Evolutionary conservation across 2,888 invertebrate genomes (phyloP), one percentile per base, ranked within the genome.

Genomic region (Shargacucullia verbasci): DNA sequence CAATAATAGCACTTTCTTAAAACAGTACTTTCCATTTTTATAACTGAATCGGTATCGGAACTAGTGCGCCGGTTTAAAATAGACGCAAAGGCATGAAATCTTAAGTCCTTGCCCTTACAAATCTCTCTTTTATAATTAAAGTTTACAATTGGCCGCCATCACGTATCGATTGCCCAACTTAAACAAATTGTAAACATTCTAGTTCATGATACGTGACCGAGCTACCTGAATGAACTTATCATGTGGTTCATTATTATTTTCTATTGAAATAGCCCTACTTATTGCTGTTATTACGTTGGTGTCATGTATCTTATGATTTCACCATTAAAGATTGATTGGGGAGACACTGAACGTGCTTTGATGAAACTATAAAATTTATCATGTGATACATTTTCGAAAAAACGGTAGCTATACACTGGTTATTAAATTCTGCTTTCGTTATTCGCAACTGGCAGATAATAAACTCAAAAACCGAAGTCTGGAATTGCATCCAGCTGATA

Each of bases 61-160:
- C 20, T 20, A 20, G 20, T 20, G 20, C 20, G 20, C 20, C 20
- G 4, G 20, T 3, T 2, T 4, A 20, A 3, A 20, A 13, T 13
- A 9, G 7, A 29, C 35, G n/a, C n/a, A 1, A 39, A 47, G 27
- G 9, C 47, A 65, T 27, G 57, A 15, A 44, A 63, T 7, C 27
- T n/a, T 4, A 14, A 60, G 44, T 49, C 52, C 63, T 59, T 54
- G 65, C 65, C 67, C 63, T 53, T 53, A 47, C 50, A n/a, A 43
- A 59, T 60, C 50, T 70, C 69, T 54, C 59, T 73, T 69, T 71
- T 59, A 38, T 46, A 55, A 69, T 68, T 37, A 55, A 66, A 57
- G 37, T 20, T 29, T 3, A 31, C 35, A 48, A 56, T 44, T 13
- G 58, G 46, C 69, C 69, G 61, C 47, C 41, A 58, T 69, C 71